Base-by-base conservation (phyloP, 1,140 invertebrate genomes). In the Bombus waltoni region DNA sequence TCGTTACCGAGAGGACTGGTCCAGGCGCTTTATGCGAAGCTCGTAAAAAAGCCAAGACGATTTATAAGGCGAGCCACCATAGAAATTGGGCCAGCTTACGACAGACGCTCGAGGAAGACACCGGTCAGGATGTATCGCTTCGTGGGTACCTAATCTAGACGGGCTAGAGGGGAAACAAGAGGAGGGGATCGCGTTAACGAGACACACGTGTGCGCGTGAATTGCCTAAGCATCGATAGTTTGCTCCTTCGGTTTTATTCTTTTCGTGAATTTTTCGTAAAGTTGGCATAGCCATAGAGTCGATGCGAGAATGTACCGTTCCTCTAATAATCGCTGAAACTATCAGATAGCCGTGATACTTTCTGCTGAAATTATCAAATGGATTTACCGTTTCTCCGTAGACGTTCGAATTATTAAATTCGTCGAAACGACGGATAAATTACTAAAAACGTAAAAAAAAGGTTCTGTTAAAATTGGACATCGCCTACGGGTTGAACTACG, bases 41-140 rank as follows among this genome's bases (percentile, higher is more conserved):
- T 88, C 88, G 83, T 90, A 89, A 89, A 90, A 89, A 83, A 86
- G 82, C 15, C 76, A 40, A 66, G 79, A 53, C 82, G 88, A 90
- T 90, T 90, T 90, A 87, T 85, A 90, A 90, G 89, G 38, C 86
- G 83, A 71, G 47, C 71, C 80, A 77, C 57, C 76, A 83, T 88
- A 88, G 86, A 90, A 90, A 90, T 88, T 90, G 80, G 89, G 83
- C 88, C 88, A 90, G 79, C 86, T 85, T 85, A 77, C 88, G 81
- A 84, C 88, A 89, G 75, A 89, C 32, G 76, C 4, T 25, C n/a
- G 25, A 74, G 53, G 66, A 81, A 83, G 77, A 86, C 47, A 59
- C 44, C 53, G 77, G 6, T 65, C 68, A 25, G 28, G 8, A 66
- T 70, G 75, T 57, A 66, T 78, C 81, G 44, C 53, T 73, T 40